phyloP scores from a whole-genome alignment of 2,888 invertebrate genomes.

The Strigamia maritima region DNA sequence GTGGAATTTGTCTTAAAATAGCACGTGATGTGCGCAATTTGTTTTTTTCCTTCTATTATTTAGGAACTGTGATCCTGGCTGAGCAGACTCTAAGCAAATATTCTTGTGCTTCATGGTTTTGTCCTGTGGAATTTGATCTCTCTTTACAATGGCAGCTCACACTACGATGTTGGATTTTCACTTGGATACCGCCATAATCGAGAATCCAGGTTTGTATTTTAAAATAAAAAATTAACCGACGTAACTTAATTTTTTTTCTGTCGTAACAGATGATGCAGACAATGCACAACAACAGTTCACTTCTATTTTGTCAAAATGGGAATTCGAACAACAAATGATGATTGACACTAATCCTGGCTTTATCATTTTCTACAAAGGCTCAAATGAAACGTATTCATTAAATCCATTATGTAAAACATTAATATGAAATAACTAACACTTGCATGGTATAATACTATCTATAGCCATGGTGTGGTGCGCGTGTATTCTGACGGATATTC shows the following conservation, averaged over 20 bases:
- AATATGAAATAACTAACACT: not conserved
- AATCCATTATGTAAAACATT: not conserved
- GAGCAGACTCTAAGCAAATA: not conserved
- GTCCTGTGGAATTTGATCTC: not conserved
- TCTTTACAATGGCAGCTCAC: conserved; percentile 45
- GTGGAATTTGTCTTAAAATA: not conserved
- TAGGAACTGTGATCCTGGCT: conserved; percentile 35
- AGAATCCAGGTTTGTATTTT: conserved; percentile 44
- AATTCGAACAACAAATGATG: conserved; percentile 5
- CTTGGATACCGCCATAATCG: conserved; percentile 45
- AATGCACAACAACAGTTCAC: not conserved
- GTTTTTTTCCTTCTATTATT: not conserved
- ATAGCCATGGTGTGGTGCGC: conserved; percentile 33
- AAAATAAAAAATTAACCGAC: conserved; percentile 31
- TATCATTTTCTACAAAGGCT: conserved; percentile 23
- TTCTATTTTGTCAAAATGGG: not conserved
- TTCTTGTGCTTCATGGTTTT: conserved; percentile 29
- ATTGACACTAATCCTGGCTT: conserved; percentile 26
- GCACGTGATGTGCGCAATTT: not conserved
- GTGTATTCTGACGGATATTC: conserved; percentile 13
- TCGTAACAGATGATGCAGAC: not conserved
- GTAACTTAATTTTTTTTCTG: not conserved
- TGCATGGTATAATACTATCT: not conserved
- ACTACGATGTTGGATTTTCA: conserved; percentile 47
- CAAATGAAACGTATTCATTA: not conserved